phyloP scores from a whole-genome alignment of 2,113 vertebrate genomes.

The Phylloscopus trochiloides region DNA sequence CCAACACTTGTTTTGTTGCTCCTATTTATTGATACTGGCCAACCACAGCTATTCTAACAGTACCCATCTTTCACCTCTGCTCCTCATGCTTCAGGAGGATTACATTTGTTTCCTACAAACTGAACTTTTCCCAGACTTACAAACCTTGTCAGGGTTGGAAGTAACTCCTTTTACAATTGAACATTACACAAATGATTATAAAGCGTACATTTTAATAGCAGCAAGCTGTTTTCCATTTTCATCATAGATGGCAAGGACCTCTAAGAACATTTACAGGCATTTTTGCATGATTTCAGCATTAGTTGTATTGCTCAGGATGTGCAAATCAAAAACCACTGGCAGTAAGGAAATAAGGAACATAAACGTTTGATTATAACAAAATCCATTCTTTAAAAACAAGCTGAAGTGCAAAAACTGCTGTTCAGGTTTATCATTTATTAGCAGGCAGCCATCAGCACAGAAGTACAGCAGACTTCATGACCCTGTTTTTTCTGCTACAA shows the following conservation, averaged over 20 bases:
- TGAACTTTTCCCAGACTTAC: background rate
- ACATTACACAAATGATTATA: background rate
- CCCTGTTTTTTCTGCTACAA: background rate
- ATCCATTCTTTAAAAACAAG: background rate
- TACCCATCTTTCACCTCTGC: background rate
- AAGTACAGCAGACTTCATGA: background rate
- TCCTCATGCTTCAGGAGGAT: background rate
- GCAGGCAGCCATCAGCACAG: background rate
- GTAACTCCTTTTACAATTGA: background rate
- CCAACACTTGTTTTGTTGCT: background rate
- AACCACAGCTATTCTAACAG: background rate
- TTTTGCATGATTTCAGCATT: background rate
- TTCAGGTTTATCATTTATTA: background rate
- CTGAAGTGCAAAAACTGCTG: background rate
- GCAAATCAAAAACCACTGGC: background rate
- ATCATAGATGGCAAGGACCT: background rate
- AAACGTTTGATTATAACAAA: background rate
- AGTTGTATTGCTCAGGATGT: background rate
- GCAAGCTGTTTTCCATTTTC: background rate
- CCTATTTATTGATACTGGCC: background rate
- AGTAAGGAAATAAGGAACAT: background rate
- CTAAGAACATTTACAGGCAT: background rate
- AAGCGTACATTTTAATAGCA: background rate
- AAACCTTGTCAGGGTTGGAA: background rate
- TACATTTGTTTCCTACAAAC: background rate